Evolutionary conservation across 2,113 vertebrate genomes (phyloP), one percentile per base, ranked within the genome.

Genomic region (Pomatorhinus ruficollis): DNA sequence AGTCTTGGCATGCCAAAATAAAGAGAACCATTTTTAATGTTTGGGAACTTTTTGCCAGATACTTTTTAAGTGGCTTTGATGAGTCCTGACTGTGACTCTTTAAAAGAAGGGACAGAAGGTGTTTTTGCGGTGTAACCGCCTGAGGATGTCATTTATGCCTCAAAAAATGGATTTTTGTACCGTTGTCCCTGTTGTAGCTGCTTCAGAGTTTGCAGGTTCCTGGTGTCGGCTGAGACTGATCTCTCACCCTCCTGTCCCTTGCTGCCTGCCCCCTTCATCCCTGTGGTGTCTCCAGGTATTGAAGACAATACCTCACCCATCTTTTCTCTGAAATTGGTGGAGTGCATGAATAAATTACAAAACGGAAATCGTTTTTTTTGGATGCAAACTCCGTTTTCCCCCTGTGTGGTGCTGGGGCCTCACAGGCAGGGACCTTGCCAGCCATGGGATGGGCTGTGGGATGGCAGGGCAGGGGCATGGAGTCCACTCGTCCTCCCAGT

Each of bases 1-100:
- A 95, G 83, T 91, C 93, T 93, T 96, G 95, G 95, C 93, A 71
- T 90, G 95, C 93, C 90, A 94, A 93, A 96, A 90, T 95, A 96
- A 88, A 96, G 92, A 91, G 79, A 96, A 40, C 92, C 95, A 63
- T 93, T 93, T 96, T 93, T 93, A 94, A 96, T 97, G 93, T 97
- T 96, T 90, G 76, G 84, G 92, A 94, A 86, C 85, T 90, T 97
- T 94, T 92, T 93, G 90, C 95, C 95, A 96, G 94, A 91, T 94
- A 91, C 92, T 96, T 96, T 96, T 90, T 83, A 96, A 96, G 87
- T 93, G 88, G 85, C 72, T 96, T 93, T 93, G 95, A 93, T 88
- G 87, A 92, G 90, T 90, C 87, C 89, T 86, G 66, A 92, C 93
- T 95, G 85, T 70, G 93, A 80, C 82, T 97, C 52, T 88, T 90